Evolutionary conservation across 2,888 invertebrate genomes (phyloP), one percentile per base, ranked within the genome.

Genomic region (Ophonus ardosiacus): DNA sequence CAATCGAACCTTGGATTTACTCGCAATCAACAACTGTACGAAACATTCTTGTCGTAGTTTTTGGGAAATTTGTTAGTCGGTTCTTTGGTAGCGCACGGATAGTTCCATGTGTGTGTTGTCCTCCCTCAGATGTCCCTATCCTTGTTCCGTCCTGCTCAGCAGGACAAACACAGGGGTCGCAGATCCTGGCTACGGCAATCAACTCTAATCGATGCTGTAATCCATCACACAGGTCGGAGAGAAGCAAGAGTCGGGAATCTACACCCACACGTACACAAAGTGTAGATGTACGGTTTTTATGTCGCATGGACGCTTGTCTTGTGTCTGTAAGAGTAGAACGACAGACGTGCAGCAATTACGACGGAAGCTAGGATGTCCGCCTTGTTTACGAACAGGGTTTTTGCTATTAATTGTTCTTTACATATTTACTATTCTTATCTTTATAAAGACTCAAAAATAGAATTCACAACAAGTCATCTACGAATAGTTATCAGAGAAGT

Each of bases 191-290:
- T 15, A 87, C 87, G 88, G 90, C 90, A 91, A 91, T 91, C 91
- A 90, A 89, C 88, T 90, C 90, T 91, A 91, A 91, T 91, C 91
- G 91, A 91, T 90, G 90, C 88, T 88, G 90, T 91, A 91, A 91
- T 91, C 91, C 90, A 91, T 91, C 91, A 91, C 90, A 89, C 87
- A 87, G 86, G 86, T 86, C 86, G 86, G 86, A 15, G 80, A 56
- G 81, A 78, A 63, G 76, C 43, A 15, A 40, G 71, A 31, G 31
- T 31, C 31, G 56, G 68, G 82, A 56, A 74, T 38, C 59, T 81
- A n/a, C n/a, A 65, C 24, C 63, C 56, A 15, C 61, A 81, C 68
- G 51, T 61, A 63, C 65, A 10, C 31, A 31, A 31, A 31, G 31
- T 31, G 31, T 31, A 51, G 43, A 8, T 51, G 21, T 59, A 10